These are phyloP conservation scores for Moxostoma hubbsi DNA, from an alignment of 2,797 vertebrate species.

Conservation along the genomic window DNA sequence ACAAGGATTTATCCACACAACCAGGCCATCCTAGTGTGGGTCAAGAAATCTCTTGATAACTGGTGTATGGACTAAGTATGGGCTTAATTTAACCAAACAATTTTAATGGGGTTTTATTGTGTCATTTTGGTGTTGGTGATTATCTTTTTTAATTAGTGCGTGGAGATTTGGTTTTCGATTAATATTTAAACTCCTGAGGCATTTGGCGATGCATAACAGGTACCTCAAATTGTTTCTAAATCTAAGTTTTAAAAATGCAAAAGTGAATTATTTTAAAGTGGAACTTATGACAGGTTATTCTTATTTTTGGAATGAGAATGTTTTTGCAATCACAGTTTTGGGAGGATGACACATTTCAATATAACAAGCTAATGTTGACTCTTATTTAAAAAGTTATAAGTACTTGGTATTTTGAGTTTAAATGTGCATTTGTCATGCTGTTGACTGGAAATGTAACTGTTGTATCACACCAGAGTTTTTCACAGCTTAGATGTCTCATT, in stretches of 20 bases:
- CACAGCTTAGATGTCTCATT: slow-evolving; percentile 23
- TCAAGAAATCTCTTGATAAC: slow-evolving; percentile 49
- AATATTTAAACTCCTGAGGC: slow-evolving; percentile 21
- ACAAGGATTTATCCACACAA: slow-evolving; percentile 4
- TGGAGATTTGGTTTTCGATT: slow-evolving; percentile 31
- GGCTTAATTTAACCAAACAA: slow-evolving; percentile 40
- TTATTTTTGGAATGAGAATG: neutral
- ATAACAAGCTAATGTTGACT: slow-evolving; percentile 7
- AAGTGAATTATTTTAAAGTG: neutral
- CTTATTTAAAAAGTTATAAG: neutral
- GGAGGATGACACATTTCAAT: slow-evolving; percentile 14
- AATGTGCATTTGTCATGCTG: slow-evolving; percentile 18
- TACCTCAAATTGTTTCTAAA: slow-evolving; percentile 4
- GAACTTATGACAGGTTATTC: neutral
- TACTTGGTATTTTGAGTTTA: slow-evolving; percentile 6
- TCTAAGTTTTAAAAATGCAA: neutral
- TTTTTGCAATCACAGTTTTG: neutral
- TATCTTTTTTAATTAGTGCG: slow-evolving; percentile 47
- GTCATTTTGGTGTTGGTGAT: slow-evolving; percentile 43
- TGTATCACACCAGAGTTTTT: neutral
- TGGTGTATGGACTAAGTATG: slow-evolving; percentile 13
- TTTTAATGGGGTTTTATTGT: slow-evolving; percentile 3
- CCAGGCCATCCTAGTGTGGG: slow-evolving; percentile 36
- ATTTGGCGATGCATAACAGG: neutral
- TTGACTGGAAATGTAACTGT: neutral